These are phyloP conservation scores for Microtus montanus DNA, from an alignment of 2,113 vertebrate species.

Conservation along the genomic window DNA sequence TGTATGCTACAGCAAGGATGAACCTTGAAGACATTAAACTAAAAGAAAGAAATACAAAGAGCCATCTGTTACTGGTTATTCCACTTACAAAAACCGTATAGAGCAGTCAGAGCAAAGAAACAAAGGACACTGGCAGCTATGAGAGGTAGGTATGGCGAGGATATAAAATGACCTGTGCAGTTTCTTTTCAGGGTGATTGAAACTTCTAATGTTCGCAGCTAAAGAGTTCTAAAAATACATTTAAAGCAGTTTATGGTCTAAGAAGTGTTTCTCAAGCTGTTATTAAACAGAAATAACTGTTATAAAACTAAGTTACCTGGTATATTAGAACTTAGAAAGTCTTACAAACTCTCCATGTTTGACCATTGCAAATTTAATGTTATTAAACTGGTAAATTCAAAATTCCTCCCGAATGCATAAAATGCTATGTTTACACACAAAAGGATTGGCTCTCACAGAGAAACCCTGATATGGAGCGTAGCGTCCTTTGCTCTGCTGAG, in stretches of 20 bases:
- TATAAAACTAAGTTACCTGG: conserved; percentile 22
- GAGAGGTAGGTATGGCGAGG: background rate
- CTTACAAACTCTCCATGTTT: conserved; percentile 29
- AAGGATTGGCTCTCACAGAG: background rate
- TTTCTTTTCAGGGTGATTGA: background rate
- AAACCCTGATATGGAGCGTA: background rate
- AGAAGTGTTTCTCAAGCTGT: conserved; percentile 5
- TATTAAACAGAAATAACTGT: background rate
- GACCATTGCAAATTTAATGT: background rate
- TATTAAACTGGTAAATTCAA: background rate
- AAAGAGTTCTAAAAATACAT: background rate
- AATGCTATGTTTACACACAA: background rate
- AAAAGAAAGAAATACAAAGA: conserved; percentile 5
- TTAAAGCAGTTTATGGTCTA: background rate
- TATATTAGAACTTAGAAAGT: conserved; percentile 4
- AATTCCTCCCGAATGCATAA: conserved; percentile 45
- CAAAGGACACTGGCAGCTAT: background rate
- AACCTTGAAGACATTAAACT: background rate
- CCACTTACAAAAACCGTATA: background rate
- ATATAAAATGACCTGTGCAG: no score
- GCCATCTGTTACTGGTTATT: background rate
- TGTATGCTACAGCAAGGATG: background rate
- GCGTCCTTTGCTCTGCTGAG: conserved; percentile 47
- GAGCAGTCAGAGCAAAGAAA: background rate
- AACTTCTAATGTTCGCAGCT: conserved; percentile 23